Evolutionary conservation across 2,888 invertebrate species (phyloP), one percentile per base, ranked within the genome.

Genomic region (Tetragonula carbonaria): DNA sequence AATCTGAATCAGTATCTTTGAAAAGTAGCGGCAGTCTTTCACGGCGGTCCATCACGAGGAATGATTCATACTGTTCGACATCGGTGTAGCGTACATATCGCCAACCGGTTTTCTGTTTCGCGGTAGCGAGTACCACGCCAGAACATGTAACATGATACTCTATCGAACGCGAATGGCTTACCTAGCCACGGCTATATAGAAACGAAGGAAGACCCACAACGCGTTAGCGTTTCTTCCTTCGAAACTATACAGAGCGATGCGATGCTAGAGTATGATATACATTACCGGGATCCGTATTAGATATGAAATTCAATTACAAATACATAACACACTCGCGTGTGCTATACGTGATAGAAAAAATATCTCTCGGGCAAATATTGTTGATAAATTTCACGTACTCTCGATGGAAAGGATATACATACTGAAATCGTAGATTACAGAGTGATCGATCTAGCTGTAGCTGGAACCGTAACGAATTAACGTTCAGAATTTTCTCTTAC

Each of bases 1-100:
- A 95, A 0, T 96, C 96, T n/a, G 93, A 87, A 81, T 87, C 91
- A 4, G 78, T 68, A 38, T 90, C 79, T 74, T 90, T 91, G 53
- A 77, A 82, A 38, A 93, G 78, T 55, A 94, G 87, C 5, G 93
- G 92, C 50, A 90, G 88, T 67, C 85, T 89, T 78, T 94, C 93
- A 63, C 88, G 90, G 88, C 88, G 90, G 88, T 85, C 90, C 94
- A 94, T 94, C 74, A 67, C 86, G 78, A 38, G 50, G 67, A 73
- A 73, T 53, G 63, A 70, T 63, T 79, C 68, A 18, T 55, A 80
- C 83, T 85, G 75, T 67, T 55, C 55, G 55, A 71, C 78, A 82
- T 82, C 51, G 33, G 45, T 65, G 76, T 57, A 33, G 76, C 66
- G n/a, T 8, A 53, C 66, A 79, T 51, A 76, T 59, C 75, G 6